These are phyloP conservation scores for Papilio machaon DNA, from an alignment of 1,140 invertebrate genomes.

Conservation along the genomic window DNA sequence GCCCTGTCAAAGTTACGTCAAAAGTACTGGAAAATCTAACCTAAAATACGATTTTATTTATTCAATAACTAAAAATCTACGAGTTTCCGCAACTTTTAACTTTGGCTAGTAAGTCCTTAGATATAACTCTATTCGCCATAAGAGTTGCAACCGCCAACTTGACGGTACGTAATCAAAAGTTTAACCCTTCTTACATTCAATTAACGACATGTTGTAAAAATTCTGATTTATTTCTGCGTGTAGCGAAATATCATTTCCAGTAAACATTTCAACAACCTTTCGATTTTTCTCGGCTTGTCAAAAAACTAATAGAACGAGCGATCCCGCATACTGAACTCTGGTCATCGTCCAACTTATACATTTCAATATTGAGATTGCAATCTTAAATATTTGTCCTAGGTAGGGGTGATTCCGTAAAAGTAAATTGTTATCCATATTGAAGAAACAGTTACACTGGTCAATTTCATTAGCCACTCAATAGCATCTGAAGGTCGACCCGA, in stretches of 20 bases:
- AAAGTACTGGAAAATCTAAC: too few relatives aligned
- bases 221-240: not conserved
- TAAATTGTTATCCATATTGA: constrained; percentile 21
- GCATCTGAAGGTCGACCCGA: constrained; percentile 43
- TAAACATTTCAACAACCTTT: constrained; percentile 41
- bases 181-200: not conserved
- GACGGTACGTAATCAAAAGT: too few relatives aligned
- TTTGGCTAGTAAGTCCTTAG: too few relatives aligned
- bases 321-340: constrained; percentile 44
- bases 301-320: constrained; percentile 42
- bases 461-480: constrained; percentile 49
- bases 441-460: constrained; percentile 42
- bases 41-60: too few relatives aligned
- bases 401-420: constrained; percentile 21
- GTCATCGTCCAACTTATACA: not conserved
- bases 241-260: constrained; percentile 45
- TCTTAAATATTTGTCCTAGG: too few relatives aligned
- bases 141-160: too few relatives aligned
- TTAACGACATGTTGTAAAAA: not conserved
- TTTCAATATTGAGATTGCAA: too few relatives aligned
- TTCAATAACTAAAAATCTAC: too few relatives aligned
- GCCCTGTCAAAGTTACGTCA: too few relatives aligned
- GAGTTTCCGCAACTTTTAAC: too few relatives aligned
- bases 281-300: constrained; percentile 22
- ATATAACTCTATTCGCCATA: too few relatives aligned